Percentiles rank a stretch among this genome's conserved stretches.
These are phyloP conservation scores for Volucella inflata DNA, from an alignment of 2,888 invertebrate genomes.

Conservation along the genomic window DNA sequence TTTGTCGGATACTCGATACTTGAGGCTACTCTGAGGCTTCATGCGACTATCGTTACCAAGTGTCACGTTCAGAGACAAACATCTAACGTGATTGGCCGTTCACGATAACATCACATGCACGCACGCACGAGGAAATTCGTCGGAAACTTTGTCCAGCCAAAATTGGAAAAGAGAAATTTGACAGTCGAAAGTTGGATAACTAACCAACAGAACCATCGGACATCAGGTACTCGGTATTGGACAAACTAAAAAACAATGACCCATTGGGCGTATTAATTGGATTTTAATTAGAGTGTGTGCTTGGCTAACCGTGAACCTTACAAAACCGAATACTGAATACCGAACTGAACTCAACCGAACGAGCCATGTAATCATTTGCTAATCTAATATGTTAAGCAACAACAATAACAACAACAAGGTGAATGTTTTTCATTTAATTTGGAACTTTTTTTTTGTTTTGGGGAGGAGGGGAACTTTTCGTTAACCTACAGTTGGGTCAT, in stretches of 20 bases:
- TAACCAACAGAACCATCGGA: neutral
- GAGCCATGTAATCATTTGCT: constrained; percentile 74
- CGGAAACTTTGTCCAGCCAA: neutral
- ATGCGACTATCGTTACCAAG: constrained; percentile 25
- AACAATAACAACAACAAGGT: constrained; percentile 33
- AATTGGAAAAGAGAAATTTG: constrained; percentile 9
- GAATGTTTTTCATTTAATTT: constrained; percentile 43
- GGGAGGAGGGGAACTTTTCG: constrained; percentile 4
- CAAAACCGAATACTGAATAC: constrained; percentile 23
- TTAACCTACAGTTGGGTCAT: constrained; percentile 39
- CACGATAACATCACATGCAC: constrained; percentile 65
- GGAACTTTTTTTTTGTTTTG: constrained; percentile 20
- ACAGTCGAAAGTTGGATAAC: constrained; percentile 3
- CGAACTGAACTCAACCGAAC: constrained; percentile 60
- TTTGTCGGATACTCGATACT: constrained; percentile 10
- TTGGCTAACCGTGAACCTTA: constrained; percentile 57
- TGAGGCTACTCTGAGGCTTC: constrained; percentile 5
- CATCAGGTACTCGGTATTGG: neutral
- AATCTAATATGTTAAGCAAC: constrained; percentile 68
- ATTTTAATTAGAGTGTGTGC: constrained; percentile 72
- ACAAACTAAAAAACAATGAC: constrained; percentile 65
- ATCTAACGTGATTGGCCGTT: constrained; percentile 67
- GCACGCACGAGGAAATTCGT: neutral
- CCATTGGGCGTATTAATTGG: constrained; percentile 74
- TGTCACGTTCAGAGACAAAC: constrained; percentile 61